Evolutionary conservation across 2,113 vertebrate species (phyloP), one percentile per base, ranked within the genome.

Genomic region (Tichodroma muraria): DNA sequence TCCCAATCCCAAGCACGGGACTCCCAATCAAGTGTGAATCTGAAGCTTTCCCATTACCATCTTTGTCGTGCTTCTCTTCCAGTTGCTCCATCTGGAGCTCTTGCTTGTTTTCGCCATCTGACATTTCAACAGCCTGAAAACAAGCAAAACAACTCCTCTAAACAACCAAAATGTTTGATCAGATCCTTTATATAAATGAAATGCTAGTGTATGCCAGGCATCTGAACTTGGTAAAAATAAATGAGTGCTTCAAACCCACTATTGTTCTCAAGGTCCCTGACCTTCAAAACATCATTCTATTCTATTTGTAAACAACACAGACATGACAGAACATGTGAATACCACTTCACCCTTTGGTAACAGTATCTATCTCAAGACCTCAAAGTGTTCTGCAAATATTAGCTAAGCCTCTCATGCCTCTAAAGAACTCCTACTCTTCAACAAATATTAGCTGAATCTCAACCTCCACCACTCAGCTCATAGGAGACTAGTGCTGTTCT

Each of bases 201-300:
- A 95, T 80, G 56, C 44, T 95, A 90, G 89, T 78, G 85, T 88
- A 96, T 71, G 95, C 96, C 96, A 96, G 93, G 93, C 95, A 95
- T 95, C 94, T 96, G 95, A 97, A 95, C 82, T 95, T 96, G 76
- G 93, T 95, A 96, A 96, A 95, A 94, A 95, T 86, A 95, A 96
- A 95, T 94, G 92, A 96, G 69, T 78, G 85, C 82, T 96, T 96
- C 85, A 96, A 97, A 95, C 95, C 96, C 90, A 69, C 93, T 94
- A 95, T 95, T 95, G 94, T 97, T 96, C 94, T 95, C 94, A 94
- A 91, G 93, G 91, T 95, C 93, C 60, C 88, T 91, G 96, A 95
- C 95, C 95, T 97, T 97, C 91, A 95, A 95, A 95, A 97, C 90
- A 95, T 93, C 88, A 93, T 96, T 95, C 94, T 91, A 64, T 93